Evolutionary conservation across 2,113 vertebrate genomes (phyloP), one percentile per base, ranked within the genome.

Genomic region (Sapajus apella): DNA sequence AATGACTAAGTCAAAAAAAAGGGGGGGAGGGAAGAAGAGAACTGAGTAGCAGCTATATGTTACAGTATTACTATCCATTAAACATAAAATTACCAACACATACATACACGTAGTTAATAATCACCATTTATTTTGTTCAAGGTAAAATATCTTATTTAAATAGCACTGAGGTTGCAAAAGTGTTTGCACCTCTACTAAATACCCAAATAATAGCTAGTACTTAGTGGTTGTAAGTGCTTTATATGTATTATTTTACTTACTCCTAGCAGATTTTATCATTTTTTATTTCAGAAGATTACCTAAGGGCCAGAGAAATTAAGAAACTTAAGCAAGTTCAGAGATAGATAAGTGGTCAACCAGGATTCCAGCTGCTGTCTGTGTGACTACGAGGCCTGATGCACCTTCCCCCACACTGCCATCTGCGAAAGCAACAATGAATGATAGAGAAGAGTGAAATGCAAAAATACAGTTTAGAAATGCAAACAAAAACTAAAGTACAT

Each of bases 71-170:
- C 47, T 35, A 58, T 18, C 8, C 20, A 17, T 32, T 23, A 84
- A 66, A 84, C 18, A 94, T 70, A 86, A 93, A 79, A 61, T 72
- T 56, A 75, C 8, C 20, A 40, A 72, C 17, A 76, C 12, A 32
- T 20, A 56, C 35, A 58, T 5, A 58, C 9, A 10, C 20, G 47
- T 2, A 1, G 16, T 45, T 81, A 58, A 43, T 21, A 89, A 61
- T 37, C 25, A 40, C 6, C 23, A 32, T 30, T 43, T 70, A 79
- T 47, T 86, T 73, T 79, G 80, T 64, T 95, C 61, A 58, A 82
- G 83, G 87, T 79, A 55, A 96, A 66, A 18, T 52, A 72, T 25
- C 16, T 75, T 87, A 75, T n/a, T 77, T 66, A 85, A 86, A 91
- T 35, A 82, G 17, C 18, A 11, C n/a, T 45, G 21, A 73, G 20